Percentiles rank a stretch among this genome's conserved stretches.
These are phyloP conservation scores for Yponomeuta sedellus DNA, from an alignment of 2,888 invertebrate species.

Conservation along the genomic window DNA sequence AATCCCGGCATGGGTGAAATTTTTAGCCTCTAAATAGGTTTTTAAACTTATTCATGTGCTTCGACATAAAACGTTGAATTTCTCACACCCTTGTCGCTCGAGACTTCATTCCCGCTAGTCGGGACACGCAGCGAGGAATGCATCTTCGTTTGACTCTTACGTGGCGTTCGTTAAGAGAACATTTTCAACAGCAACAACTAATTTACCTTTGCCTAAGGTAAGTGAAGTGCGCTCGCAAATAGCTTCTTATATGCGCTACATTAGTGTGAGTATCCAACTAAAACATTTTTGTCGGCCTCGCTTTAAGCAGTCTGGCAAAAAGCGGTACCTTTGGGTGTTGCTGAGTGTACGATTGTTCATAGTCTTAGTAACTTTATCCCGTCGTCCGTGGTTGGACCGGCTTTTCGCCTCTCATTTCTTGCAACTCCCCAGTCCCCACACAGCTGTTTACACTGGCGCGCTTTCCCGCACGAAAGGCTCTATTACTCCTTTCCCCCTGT, in stretches of 20 bases:
- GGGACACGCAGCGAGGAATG: background rate
- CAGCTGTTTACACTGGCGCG: too few species aligned
- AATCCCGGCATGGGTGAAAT: too few species aligned
- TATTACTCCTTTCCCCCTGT: background rate
- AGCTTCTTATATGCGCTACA: too few species aligned
- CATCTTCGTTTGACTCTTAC: background rate
- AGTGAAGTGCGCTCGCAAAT: background rate
- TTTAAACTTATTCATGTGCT: slow-evolving; percentile 33
- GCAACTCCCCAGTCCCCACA: background rate
- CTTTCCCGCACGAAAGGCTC: too few species aligned
- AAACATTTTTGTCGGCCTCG: too few species aligned
- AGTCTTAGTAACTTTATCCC: background rate
- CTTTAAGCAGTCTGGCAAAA: too few species aligned
- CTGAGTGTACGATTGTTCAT: background rate
- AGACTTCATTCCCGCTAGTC: slow-evolving; percentile 10
- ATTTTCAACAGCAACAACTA: background rate
- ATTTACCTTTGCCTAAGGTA: background rate
- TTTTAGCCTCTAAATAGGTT: too few species aligned
- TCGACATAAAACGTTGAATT: slow-evolving; percentile 33
- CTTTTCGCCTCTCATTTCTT: background rate
- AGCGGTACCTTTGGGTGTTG: too few species aligned
- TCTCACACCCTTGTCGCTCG: slow-evolving; percentile 24
- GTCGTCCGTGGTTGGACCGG: background rate
- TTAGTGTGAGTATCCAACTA: too few species aligned
- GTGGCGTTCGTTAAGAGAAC: background rate